phyloP scores from a whole-genome alignment of 2,113 vertebrate genomes.

The human region DNA sequence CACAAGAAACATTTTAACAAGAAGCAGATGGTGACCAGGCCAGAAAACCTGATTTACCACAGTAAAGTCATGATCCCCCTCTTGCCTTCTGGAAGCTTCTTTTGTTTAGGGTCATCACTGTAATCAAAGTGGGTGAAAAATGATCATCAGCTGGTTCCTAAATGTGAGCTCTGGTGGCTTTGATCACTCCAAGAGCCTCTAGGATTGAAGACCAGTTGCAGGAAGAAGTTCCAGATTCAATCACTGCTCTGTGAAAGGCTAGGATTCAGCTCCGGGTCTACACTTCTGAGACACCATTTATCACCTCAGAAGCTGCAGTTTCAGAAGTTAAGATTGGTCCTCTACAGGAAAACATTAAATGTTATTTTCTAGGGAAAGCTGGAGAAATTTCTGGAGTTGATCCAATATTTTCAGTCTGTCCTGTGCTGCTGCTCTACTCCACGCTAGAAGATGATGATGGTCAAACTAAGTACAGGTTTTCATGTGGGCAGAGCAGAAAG shows the following conservation, averaged over 20 bases:
- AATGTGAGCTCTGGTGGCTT: neutral
- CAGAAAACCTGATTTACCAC: neutral
- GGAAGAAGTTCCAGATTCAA: constrained; percentile 92
- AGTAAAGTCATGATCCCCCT: neutral
- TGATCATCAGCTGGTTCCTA: neutral
- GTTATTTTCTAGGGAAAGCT: constrained; percentile 88
- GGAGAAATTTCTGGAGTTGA: constrained; percentile 88
- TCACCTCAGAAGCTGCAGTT: neutral
- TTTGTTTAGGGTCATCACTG: neutral
- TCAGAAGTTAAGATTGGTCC: constrained; percentile 87
- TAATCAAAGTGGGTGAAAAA: neutral
- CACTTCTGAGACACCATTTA: constrained; percentile 75
- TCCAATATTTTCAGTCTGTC: constrained; percentile 85
- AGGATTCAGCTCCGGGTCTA: constrained; percentile 95
- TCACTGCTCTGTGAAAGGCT: constrained; percentile 90
- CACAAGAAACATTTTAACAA: neutral
- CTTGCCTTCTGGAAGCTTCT: neutral
- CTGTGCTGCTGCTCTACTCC: constrained; percentile 93
- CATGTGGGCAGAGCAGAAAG: neutral
- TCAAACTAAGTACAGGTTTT: constrained; percentile 82
- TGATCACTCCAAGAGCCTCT: constrained; percentile 88
- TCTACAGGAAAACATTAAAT: constrained; percentile 88
- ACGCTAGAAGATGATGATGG: constrained; percentile 91
- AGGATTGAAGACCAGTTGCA: constrained; percentile 97
- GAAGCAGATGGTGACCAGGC: neutral